Base-by-base conservation (phyloP, 2,888 invertebrate species). In the Odiellus spinosus region DNA sequence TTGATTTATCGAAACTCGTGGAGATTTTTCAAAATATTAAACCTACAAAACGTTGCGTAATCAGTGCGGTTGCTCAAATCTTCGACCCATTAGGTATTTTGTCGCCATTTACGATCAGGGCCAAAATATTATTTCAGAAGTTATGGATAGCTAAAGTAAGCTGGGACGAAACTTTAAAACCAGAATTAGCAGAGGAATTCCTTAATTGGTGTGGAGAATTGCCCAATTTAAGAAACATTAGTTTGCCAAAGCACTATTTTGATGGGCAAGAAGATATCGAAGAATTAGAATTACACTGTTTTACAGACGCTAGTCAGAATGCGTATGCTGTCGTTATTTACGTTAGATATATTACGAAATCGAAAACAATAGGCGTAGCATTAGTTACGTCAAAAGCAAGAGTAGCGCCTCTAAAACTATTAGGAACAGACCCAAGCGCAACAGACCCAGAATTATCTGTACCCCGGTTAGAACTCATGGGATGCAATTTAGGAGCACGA, bases 161-260 rank as follows among this genome's bases (percentile, higher is more conserved):
- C 2, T 59, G 59, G 59, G 59, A 60, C 50, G 52, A 53, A 12
- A 12, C 36, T 3, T 40, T 59, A 11, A 49, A 53, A 10, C 46
- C 41, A 14, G 34, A 33, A 5, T 18, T 53, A 3, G 19, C 17
- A 5, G 8, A 42, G 2, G 15, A 33, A 6, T 51, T 45, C 47
- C 18, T 18, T 3, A 17, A 19, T 3, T 44, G 44, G 46, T 20
- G 11, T 11, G 3, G 2, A 1, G 32, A 47, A 12, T 17, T 52
- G 14, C 10, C 36, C 11, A 4, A 11, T 2, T 20, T 50, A 4
- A 14, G 34, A 26, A 21, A 38, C n/a, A 18, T 43, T 10, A 19
- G 35, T 11, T 44, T 53, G 10, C 40, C 48, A 17, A 40, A 46
- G 10, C 52, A 44, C 15, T 32, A 33, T n/a, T 34, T 11, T 11